Conservation (phyloP, 2,113 vertebrate species). For the Synodontis membranacea region DNA sequence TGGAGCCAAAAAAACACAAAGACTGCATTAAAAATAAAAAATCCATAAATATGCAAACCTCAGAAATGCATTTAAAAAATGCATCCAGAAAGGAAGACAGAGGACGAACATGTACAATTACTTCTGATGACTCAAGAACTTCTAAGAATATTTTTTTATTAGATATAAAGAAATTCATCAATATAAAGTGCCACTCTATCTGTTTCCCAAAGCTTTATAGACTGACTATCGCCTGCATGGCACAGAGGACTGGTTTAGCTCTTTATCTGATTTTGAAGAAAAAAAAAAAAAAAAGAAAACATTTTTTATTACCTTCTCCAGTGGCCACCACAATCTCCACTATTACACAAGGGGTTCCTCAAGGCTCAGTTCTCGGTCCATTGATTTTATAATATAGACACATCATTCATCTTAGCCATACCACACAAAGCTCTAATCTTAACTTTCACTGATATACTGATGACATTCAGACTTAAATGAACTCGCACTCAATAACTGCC, state of each 20-base stretch:
- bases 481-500: not conserved
- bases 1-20: not conserved
- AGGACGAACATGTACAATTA: not conserved
- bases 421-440: not conserved
- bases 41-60: not conserved
- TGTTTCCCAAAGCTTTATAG: not conserved
- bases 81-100: not conserved
- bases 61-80: not conserved
- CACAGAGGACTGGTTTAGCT: not conserved
- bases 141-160: not conserved
- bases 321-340: not conserved
- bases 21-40: not conserved
- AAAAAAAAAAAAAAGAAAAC: not conserved
- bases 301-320: slow-evolving; percentile 14
- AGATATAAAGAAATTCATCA: not conserved
- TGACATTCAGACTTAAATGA: not conserved
- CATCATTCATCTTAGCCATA: not conserved
- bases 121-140: not conserved
- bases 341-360: slow-evolving; percentile 1
- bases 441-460: not conserved
- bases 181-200: not conserved
- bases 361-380: slow-evolving; percentile 6
- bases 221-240: not conserved
- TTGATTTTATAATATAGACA: slow-evolving; percentile 7
- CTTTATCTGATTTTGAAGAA: slow-evolving; percentile 8